Conservation (phyloP, 2,113 vertebrate genomes). For the Tetraodon nigroviridis region DNA sequence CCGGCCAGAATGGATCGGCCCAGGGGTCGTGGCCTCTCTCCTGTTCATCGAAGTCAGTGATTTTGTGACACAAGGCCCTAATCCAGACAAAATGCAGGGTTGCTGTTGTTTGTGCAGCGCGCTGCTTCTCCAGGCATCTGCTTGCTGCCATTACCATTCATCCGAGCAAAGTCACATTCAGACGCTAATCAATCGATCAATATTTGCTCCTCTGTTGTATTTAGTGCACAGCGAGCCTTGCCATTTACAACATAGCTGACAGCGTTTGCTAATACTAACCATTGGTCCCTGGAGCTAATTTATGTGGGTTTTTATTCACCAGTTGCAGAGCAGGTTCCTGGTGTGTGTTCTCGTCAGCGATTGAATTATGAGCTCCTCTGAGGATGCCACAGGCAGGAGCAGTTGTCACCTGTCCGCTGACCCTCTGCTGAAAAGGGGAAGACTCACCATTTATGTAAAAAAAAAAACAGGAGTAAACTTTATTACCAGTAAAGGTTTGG, state of each 20-base stretch:
- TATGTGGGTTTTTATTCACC: neutral
- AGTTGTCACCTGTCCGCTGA: slow-evolving; percentile 42
- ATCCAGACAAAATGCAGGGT: slow-evolving; percentile 41
- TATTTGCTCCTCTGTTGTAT: slow-evolving; percentile 59
- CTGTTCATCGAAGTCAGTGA: slow-evolving; percentile 48
- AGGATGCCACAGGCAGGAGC: slow-evolving; percentile 16
- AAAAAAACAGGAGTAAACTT: too few relatives aligned
- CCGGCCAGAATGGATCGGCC: slow-evolving; percentile 6
- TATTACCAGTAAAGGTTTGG: too few relatives aligned
- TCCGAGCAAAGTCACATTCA: slow-evolving; percentile 67
- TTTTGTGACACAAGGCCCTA: slow-evolving; percentile 54
- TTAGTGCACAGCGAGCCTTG: slow-evolving; percentile 53
- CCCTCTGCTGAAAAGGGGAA: slow-evolving; percentile 36
- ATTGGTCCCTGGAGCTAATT: slow-evolving; percentile 1
- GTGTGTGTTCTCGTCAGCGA: slow-evolving; percentile 17
- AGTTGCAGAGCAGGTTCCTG: slow-evolving; percentile 29
- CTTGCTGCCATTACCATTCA: slow-evolving; percentile 57
- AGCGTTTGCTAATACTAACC: slow-evolving; percentile 30
- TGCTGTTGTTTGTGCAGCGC: slow-evolving; percentile 19
- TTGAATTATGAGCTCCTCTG: slow-evolving; percentile 12
- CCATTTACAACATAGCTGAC: slow-evolving; percentile 38
- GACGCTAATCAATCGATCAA: slow-evolving; percentile 67
- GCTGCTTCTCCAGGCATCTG: slow-evolving; percentile 46
- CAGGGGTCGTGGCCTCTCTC: slow-evolving; percentile 45
- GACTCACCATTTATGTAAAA: too few relatives aligned